Evolutionary conservation across 2,888 invertebrate species (phyloP).

Genomic region (Hermaeophaga mercurialis): DNA sequence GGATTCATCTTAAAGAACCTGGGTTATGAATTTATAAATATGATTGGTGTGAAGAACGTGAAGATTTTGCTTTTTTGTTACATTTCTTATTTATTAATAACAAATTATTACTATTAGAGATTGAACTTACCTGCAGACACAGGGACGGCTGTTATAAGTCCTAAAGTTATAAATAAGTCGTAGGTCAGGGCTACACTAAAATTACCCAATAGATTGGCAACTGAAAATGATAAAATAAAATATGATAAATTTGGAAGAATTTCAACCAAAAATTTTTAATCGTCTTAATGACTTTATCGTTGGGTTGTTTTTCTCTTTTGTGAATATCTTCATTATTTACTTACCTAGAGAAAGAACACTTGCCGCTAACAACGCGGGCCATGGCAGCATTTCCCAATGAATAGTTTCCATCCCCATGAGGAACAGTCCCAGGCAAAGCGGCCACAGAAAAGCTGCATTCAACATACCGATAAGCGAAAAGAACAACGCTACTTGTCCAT

Average conservation of each 20-base stretch:
- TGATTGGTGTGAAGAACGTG: no score
- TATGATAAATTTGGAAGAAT: no score
- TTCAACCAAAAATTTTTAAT: neutral
- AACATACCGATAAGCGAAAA: constrained; percentile 90
- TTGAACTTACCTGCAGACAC: constrained; percentile 83
- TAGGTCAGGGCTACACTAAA: constrained; percentile 93
- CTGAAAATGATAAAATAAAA: constrained; percentile 69
- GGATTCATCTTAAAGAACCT: no score
- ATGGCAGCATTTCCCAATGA: constrained; percentile 83
- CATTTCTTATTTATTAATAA: no score
- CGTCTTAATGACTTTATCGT: no score
- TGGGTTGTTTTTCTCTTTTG: neutral
- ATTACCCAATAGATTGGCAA: constrained; percentile 90
- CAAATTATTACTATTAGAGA: no score
- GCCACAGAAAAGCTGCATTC: constrained; percentile 89
- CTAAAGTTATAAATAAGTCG: constrained; percentile 92
- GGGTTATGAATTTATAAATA: no score
- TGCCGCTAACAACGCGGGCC: constrained; percentile 82
- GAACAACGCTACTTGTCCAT: constrained; percentile 91
- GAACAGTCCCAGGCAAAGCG: constrained; percentile 84
- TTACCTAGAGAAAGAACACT: constrained; percentile 79
- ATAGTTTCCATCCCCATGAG: constrained; percentile 86
- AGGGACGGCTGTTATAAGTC: constrained; percentile 91
- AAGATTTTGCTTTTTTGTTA: no score
- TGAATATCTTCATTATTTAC: no score